Base-by-base conservation (phyloP, 2,113 vertebrate genomes). In the Semicossyphus pulcher region DNA sequence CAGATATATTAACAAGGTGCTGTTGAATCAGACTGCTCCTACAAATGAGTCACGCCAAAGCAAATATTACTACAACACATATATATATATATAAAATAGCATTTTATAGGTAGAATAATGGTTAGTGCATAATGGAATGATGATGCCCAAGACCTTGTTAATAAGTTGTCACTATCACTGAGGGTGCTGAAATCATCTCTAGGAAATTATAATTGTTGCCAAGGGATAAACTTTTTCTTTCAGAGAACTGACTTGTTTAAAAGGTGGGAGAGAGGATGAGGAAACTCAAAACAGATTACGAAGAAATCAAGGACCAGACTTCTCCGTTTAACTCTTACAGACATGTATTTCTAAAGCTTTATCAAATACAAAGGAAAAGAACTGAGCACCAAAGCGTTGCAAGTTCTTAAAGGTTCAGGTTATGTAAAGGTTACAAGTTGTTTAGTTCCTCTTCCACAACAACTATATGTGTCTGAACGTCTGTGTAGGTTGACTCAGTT, bases 371-470 rank as follows among this genome's bases (percentile, higher is more conserved):
- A 82, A 73, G 10, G 37, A 42, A 76, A 45, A 72, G 41, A 61
- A 12, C 16, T 28, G 32, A 62, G 39, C 5, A 14, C 8, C 10
- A 47, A 57, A 52, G 51, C 18, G 5, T 62, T 23, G 12, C 4
- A 37, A 25, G 16, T 39, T 29, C 28, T 68, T 16, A 7, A n/a
- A 69, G 3, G 51, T 73, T 42, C 34, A n/a, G 62, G 62, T 58
- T 11, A 39, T 25, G 6, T 8, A 54, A 41, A 78, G 73, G 73
- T 83, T 37, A 51, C 18, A 2, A 62, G 69, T 57, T 74, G 59
- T 71, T 70, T 37, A 65, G 61, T 15, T 26, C 11, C 59, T 37
- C 9, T 26, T 41, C 57, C 62, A 2, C n/a, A 20, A 44, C 12
- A 36, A 39, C 25, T 34, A n/a, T n/a, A n/a, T n/a, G 15, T 26